These are phyloP conservation scores for Trimorus sp. DNA, from an alignment of 2,888 invertebrate species.

Conservation along the genomic window DNA sequence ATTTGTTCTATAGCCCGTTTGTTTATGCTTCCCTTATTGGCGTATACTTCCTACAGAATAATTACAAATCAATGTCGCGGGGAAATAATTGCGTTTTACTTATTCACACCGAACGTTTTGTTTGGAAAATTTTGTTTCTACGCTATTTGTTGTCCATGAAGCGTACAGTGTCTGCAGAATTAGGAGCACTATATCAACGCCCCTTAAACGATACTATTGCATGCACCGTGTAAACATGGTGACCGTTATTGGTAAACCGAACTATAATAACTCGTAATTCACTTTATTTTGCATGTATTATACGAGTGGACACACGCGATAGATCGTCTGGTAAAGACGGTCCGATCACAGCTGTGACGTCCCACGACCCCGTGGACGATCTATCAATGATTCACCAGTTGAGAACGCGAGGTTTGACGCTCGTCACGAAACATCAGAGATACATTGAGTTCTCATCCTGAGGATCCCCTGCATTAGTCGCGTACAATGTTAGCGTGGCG, in stretches of 20 bases:
- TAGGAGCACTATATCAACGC: slow-evolving; percentile 24
- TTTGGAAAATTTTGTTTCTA: background rate
- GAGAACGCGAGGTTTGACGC: slow-evolving; percentile 72
- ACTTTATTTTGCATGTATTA: slow-evolving; percentile 72
- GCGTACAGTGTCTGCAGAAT: slow-evolving; percentile 20
- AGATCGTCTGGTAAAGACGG: slow-evolving; percentile 64
- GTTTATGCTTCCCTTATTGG: too few relatives aligned
- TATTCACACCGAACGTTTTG: too few relatives aligned
- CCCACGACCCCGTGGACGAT: slow-evolving; percentile 78
- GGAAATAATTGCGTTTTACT: too few relatives aligned
- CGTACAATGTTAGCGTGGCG: slow-evolving; percentile 43
- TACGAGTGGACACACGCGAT: slow-evolving; percentile 67
- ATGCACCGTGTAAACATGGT: slow-evolving; percentile 69
- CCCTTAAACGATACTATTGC: slow-evolving; percentile 44
- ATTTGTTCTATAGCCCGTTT: too few relatives aligned
- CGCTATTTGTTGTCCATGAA: background rate
- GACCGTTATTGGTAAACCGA: slow-evolving; percentile 71
- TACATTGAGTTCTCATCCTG: slow-evolving; percentile 55
- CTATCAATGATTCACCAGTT: slow-evolving; percentile 79
- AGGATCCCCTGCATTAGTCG: slow-evolving; percentile 35
- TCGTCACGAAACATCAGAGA: slow-evolving; percentile 70
- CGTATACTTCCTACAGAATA: too few relatives aligned
- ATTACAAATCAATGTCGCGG: too few relatives aligned
- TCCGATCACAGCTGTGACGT: slow-evolving; percentile 77
- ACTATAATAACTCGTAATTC: slow-evolving; percentile 70